Conservation (phyloP, 2,113 vertebrate genomes). For the Gnathonemus echidnorhynchus region DNA sequence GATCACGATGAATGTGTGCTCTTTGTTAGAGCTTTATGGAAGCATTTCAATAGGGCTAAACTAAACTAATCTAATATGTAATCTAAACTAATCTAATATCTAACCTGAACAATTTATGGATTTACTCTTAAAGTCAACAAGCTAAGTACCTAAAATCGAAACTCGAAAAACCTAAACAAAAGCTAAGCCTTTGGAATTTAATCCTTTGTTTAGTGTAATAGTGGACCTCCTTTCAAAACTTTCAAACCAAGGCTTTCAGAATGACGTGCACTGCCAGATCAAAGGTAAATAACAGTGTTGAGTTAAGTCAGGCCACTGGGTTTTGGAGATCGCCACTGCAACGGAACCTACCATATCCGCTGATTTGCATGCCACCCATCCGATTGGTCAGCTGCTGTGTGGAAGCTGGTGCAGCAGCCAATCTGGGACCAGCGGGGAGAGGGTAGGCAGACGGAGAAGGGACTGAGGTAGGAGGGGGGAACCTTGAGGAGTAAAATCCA, state of each 20-base stretch:
- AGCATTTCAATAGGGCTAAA: neutral
- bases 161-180: neutral
- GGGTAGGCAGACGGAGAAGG: slow-evolving; percentile 43
- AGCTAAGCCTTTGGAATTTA: neutral
- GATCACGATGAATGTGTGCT: neutral
- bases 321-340: neutral
- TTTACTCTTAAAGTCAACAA: neutral
- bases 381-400: slow-evolving; percentile 71
- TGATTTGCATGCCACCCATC: slow-evolving; percentile 76
- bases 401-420: slow-evolving; percentile 50
- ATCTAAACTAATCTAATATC: neutral
- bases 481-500: slow-evolving; percentile 38
- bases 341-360: slow-evolving; percentile 66
- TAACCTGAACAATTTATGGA: neutral
- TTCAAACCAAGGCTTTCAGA: neutral
- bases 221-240: neutral
- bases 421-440: slow-evolving; percentile 55
- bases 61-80: neutral
- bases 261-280: neutral
- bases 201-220: neutral
- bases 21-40: neutral
- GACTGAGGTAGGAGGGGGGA: slow-evolving; percentile 34
- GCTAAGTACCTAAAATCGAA: neutral
- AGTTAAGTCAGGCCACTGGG: neutral
- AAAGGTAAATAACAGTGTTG: neutral